Conservation (phyloP, 2,113 vertebrate species). For the Clarias macrocephalus region DNA sequence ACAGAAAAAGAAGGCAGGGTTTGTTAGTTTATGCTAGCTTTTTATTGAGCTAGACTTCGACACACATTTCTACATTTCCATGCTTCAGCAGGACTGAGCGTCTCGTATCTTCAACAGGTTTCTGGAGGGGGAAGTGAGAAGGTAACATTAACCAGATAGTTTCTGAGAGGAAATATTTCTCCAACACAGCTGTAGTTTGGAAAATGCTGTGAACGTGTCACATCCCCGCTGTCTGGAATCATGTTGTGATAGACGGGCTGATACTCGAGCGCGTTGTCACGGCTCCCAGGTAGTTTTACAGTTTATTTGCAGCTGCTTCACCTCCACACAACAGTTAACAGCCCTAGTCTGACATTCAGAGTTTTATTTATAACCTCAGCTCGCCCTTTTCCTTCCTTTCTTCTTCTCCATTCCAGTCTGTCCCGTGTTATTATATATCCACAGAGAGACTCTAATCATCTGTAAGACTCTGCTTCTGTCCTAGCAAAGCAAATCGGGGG, state of each 20-base stretch:
- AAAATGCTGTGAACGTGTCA: background rate
- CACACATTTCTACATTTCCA: background rate
- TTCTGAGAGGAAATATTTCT: background rate
- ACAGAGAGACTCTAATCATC: conserved; percentile 65
- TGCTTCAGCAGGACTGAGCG: background rate
- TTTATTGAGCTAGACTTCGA: background rate
- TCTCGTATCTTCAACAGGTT: background rate
- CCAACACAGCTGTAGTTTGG: background rate
- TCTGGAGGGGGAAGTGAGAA: background rate
- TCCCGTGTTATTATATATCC: background rate
- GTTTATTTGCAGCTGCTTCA: background rate
- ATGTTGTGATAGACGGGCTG: background rate
- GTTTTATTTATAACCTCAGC: conserved; percentile 7
- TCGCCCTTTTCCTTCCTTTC: background rate
- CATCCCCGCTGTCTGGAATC: background rate
- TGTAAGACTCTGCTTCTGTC: conserved; percentile 71
- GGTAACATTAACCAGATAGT: background rate
- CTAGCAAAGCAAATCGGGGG: conserved; percentile 62
- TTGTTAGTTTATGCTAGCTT: background rate
- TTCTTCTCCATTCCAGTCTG: background rate
- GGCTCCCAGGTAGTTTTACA: background rate
- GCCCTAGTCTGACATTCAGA: background rate
- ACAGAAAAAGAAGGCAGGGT: background rate
- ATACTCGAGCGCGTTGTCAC: background rate
- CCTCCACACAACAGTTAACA: background rate